Conservation (phyloP, 1,140 invertebrate genomes). For the Eumeta japonica region DNA sequence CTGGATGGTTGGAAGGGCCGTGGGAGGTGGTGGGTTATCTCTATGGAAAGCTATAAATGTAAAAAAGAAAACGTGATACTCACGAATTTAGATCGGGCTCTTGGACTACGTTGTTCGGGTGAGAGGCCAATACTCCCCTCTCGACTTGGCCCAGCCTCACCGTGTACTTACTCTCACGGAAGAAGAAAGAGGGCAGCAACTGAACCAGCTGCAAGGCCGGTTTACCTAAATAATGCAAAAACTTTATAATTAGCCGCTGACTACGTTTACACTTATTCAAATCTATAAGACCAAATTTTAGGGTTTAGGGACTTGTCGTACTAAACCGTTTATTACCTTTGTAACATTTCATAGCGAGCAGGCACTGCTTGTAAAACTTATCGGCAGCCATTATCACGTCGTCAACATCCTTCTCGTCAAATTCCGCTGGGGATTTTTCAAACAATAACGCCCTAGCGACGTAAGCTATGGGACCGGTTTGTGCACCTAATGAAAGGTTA, state of each 20-base stretch:
- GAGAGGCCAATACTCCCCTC: slow-evolving; percentile 32
- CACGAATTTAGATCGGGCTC: slow-evolving; percentile 36
- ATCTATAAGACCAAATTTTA: too few relatives aligned
- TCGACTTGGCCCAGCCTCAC: slow-evolving; percentile 32
- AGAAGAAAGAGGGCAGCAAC: slow-evolving; percentile 33
- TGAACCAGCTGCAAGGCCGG: slow-evolving; percentile 33
- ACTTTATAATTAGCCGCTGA: too few relatives aligned
- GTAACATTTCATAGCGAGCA: slow-evolving; percentile 38
- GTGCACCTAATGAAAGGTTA: slow-evolving; percentile 36
- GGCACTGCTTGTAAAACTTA: slow-evolving; percentile 34
- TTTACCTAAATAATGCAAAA: slow-evolving; percentile 22
- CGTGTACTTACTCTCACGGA: slow-evolving; percentile 39
- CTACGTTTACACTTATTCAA: too few relatives aligned
- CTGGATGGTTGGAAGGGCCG: too few relatives aligned
- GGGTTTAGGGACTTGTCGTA: too few relatives aligned
- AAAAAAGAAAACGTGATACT: slow-evolving; percentile 11
- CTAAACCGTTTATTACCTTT: slow-evolving; percentile 34
- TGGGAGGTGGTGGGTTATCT: too few relatives aligned
- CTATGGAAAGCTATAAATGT: background rate
- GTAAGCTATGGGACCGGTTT: slow-evolving; percentile 40
- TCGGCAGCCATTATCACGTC: slow-evolving; percentile 32
- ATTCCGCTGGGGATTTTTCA: slow-evolving; percentile 26
- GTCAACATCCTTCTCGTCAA: slow-evolving; percentile 26
- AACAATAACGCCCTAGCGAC: slow-evolving; percentile 31
- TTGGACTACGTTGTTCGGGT: slow-evolving; percentile 34